These are phyloP conservation scores for Temnothorax nylanderi DNA, from an alignment of 1,140 invertebrate species.

Conservation along the genomic window DNA sequence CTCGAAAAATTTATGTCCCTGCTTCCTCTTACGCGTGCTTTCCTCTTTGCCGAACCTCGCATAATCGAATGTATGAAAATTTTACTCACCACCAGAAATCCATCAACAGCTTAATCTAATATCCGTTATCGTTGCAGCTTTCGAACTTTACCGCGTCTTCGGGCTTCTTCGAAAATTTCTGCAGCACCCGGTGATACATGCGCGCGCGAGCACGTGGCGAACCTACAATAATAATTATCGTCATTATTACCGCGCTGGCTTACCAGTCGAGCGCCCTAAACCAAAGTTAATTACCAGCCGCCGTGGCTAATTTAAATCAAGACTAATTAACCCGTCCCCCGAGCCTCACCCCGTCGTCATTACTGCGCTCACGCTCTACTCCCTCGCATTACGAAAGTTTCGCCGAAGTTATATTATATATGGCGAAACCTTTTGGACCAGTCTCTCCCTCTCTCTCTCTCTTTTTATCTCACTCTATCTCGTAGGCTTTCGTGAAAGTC, in stretches of 20 bases:
- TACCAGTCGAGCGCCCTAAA: constrained; percentile 69
- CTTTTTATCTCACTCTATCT: not conserved
- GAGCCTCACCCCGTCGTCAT: constrained; percentile 45
- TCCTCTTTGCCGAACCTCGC: not conserved
- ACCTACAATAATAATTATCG: constrained; percentile 73
- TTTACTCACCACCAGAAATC: not conserved
- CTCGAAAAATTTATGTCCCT: not conserved
- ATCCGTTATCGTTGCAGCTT: constrained; percentile 36
- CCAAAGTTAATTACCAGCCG: constrained; percentile 82
- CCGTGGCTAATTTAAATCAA: constrained; percentile 83
- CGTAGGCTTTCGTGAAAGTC: not conserved
- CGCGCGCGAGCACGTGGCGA: constrained; percentile 19
- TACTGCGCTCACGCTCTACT: constrained; percentile 54
- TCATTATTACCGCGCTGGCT: constrained; percentile 73
- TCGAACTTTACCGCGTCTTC: constrained; percentile 12
- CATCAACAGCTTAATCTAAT: constrained; percentile 41
- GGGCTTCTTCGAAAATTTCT: constrained; percentile 27
- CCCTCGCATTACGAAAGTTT: constrained; percentile 79
- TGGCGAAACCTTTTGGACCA: constrained; percentile 20
- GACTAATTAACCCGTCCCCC: constrained; percentile 80
- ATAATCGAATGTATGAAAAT: constrained; percentile 13
- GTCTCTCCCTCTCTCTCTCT: not conserved
- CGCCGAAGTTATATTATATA: constrained; percentile 75
- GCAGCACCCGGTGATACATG: constrained; percentile 7
- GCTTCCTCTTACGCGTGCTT: not conserved